Evolutionary conservation across 2,797 vertebrate species (phyloP).

Genomic region (Sebastes jordani): DNA sequence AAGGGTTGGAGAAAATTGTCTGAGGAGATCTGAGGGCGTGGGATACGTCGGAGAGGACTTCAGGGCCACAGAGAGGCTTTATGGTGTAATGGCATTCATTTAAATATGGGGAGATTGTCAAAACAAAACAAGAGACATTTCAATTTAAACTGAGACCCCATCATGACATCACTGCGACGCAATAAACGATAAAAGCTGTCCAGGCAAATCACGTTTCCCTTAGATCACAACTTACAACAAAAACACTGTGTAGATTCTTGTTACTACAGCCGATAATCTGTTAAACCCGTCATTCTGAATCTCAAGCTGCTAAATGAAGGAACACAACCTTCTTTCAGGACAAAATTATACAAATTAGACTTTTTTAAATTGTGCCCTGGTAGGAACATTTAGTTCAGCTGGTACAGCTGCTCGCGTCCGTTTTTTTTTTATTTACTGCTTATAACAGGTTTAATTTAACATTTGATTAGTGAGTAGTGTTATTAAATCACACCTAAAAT

Average conservation of each 20-base stretch:
- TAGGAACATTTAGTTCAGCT: not conserved
- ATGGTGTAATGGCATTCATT: not conserved
- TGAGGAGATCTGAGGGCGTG: slow-evolving; percentile 30
- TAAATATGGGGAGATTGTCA: not conserved
- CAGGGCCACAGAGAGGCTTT: slow-evolving; percentile 1
- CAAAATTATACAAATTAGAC: not conserved
- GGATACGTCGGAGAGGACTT: not conserved
- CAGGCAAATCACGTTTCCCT: not conserved
- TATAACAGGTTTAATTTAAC: not conserved
- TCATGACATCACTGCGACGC: not conserved
- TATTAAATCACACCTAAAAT: not conserved
- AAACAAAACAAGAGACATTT: not conserved
- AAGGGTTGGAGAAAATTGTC: slow-evolving; percentile 51
- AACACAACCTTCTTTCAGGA: not conserved
- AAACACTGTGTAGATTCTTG: not conserved
- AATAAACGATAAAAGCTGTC: not conserved
- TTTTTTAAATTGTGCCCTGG: not conserved
- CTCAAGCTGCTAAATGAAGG: not conserved
- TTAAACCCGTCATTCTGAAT: not conserved
- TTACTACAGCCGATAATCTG: not conserved
- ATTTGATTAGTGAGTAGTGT: not conserved
- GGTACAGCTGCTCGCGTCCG: not conserved
- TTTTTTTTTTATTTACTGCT: not conserved
- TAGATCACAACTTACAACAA: not conserved
- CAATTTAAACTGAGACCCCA: not conserved